Evolutionary conservation across 2,797 vertebrate species (phyloP).

Genomic region (Betta splendens): DNA sequence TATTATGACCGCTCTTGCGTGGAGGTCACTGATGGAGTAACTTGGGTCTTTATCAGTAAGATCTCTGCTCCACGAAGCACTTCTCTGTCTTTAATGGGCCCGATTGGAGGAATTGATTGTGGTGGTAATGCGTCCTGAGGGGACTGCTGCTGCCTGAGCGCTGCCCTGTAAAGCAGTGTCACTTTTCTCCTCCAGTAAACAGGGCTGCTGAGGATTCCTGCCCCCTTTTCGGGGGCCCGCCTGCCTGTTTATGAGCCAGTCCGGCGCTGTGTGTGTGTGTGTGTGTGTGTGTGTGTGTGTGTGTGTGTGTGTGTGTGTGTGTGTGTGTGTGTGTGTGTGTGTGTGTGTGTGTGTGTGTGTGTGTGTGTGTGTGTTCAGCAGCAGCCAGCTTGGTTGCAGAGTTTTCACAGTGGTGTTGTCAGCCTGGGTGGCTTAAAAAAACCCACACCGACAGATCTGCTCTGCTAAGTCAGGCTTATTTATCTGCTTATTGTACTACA

Average conservation of each 20-base stretch:
- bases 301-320: constrained; percentile 48
- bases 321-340: constrained; percentile 63
- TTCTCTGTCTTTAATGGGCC: neutral
- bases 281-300: constrained; percentile 55
- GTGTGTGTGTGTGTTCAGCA: constrained; percentile 70
- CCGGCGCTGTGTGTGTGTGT: constrained; percentile 72
- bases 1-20: neutral
- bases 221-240: constrained; percentile 81
- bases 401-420: constrained; percentile 69
- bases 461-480: constrained; percentile 26
- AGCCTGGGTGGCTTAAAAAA: constrained; percentile 59
- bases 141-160: constrained; percentile 42
- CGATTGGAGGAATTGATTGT: constrained; percentile 18
- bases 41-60: neutral
- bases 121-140: constrained; percentile 46
- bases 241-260: constrained; percentile 82
- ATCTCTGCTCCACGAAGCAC: constrained; percentile 2
- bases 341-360: constrained; percentile 76
- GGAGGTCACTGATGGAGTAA: neutral
- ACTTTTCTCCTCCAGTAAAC: constrained; percentile 82
- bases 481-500: neutral
- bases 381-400: constrained; percentile 68
- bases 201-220: constrained; percentile 75
- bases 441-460: constrained; percentile 26
- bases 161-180: constrained; percentile 73